Base-by-base conservation (phyloP, 2,888 invertebrate species). In the Pristionchus fissidentatus region DNA sequence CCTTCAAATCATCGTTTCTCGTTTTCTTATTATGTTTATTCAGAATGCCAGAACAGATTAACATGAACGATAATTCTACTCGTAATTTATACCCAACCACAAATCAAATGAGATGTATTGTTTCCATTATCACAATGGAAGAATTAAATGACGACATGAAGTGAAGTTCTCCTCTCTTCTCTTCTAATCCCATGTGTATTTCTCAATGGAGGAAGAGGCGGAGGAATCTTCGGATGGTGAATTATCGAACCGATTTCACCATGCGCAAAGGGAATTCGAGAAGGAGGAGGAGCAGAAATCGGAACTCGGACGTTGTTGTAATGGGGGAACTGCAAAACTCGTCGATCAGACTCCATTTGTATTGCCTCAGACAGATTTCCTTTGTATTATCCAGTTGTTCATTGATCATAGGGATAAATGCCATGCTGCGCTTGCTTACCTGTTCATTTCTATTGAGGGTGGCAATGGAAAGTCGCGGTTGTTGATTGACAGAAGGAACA, bases 171-270 rank as follows among this genome's bases (percentile, higher is more conserved):
- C 26, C 62, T 62, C 15, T 62, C 35, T 5, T 62, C 32, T 13
- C 29, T 62, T 29, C 62, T 62, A 32, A 62, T 35, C 13, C 62
- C 62, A 10, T 32, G 35, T 15, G 62, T 62, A 62, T 62, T 62
- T 62, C 62, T 62, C 13, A 62, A 35, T 15, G 62, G 62, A 62
- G 62, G 62, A 29, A 62, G 29, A 29, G 62, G 62, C 29, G 29
- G 62, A 62, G 29, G 62, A 62, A 62, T 62, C 10, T 32, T 29
- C 3, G 62, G 62, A 62, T 62, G 62, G 35, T 62, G 62, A 62
- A 62, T 62, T 10, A 62, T 29, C 3, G 62, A 62, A 32, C 62
- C 62, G 35, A 62, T 62, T 19, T 62, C 62, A 15, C 62, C 62
- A 62, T 62, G 62, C 8, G 62, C 62, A 19, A 62, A 62, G 3